Base-by-base conservation (phyloP, 2,113 vertebrate genomes). In the Ammodramus savannarum region DNA sequence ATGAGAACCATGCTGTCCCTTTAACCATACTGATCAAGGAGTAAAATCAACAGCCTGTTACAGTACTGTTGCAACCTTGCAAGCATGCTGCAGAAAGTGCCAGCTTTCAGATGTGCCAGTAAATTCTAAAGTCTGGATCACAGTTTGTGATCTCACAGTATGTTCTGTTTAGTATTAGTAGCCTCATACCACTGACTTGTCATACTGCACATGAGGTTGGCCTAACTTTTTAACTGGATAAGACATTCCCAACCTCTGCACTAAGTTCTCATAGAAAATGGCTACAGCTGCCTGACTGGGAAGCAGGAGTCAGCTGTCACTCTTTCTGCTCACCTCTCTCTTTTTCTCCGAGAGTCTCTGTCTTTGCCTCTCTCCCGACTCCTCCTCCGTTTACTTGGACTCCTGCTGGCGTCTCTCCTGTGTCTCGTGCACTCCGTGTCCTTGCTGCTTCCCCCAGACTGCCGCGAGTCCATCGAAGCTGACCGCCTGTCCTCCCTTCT, bases 381-480 rank as follows among this genome's bases (percentile, higher is more conserved):
- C 87, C 96, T 96, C 21, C 95, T 98, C 17, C 91, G 91, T 83
- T 96, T 98, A 20, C 68, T 96, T 34, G 98, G 98, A 58, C 98
- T 98, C 86, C 98, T 96, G 76, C 98, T 98, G 62, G 80, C 96
- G 46, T 97, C 98, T n/a, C 95, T 97, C 83, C 97, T 98, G 18
- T 95, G 97, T 26, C 96, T 97, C 10, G 91, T 84, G 74, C 89
- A 77, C 26, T 97, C 98, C 0, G 67, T 63, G 5, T 98, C 98
- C 83, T 97, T 97, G 27, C 62, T 96, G 95, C 98, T 98, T 41
- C 96, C 96, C 31, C 59, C 95, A 67, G 98, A 99, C 49, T 97
- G 98, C 13, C 82, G 96, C 0, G 99, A 99, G 65, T 99, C 99
- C 7, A 92, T 97, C 0, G 99, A 99, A 5, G 95, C 96, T 2